phyloP scores from a whole-genome alignment of 2,113 vertebrate genomes.

The Amazona vittata region DNA sequence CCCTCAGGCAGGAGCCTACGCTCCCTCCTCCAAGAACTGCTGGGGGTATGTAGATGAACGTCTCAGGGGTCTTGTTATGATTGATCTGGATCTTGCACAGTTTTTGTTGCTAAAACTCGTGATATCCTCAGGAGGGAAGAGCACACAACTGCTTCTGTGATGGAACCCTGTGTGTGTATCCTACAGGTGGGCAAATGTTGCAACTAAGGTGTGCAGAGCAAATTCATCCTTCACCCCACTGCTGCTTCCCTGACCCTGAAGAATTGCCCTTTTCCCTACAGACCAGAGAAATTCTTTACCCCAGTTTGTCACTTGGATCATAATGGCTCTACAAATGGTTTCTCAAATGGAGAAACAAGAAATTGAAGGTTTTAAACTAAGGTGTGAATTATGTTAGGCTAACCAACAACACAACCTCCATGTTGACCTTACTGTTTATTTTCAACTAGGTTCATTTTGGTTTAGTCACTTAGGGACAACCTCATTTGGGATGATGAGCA shows the following conservation, averaged over 20 bases:
- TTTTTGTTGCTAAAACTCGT: not conserved
- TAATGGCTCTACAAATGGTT: not conserved
- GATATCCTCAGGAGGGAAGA: not conserved
- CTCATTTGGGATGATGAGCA: not conserved
- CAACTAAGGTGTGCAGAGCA: fast-evolving
- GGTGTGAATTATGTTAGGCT: not conserved
- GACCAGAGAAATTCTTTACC: not conserved
- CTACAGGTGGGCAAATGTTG: not conserved
- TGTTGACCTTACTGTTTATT: not conserved
- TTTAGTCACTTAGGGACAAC: not conserved
- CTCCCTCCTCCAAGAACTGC: not conserved
- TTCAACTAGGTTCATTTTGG: not conserved
- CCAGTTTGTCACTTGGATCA: not conserved
- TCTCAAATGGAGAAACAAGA: not conserved
- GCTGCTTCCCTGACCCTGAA: not conserved
- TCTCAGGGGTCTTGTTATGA: not conserved
- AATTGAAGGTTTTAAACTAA: not conserved
- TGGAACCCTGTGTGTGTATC: not conserved
- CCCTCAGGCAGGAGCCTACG: not conserved
- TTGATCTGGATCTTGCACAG: not conserved
- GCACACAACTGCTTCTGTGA: not conserved
- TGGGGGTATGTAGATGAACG: not conserved
- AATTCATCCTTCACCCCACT: not conserved
- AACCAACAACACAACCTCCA: not conserved
- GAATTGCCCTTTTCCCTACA: not conserved